A percentile compares a stretch with the other conserved stretches of the same genome.
These are phyloP conservation scores for Halcyon smyrnensis DNA, from an alignment of 2,797 vertebrate genomes.

Conservation along the genomic window DNA sequence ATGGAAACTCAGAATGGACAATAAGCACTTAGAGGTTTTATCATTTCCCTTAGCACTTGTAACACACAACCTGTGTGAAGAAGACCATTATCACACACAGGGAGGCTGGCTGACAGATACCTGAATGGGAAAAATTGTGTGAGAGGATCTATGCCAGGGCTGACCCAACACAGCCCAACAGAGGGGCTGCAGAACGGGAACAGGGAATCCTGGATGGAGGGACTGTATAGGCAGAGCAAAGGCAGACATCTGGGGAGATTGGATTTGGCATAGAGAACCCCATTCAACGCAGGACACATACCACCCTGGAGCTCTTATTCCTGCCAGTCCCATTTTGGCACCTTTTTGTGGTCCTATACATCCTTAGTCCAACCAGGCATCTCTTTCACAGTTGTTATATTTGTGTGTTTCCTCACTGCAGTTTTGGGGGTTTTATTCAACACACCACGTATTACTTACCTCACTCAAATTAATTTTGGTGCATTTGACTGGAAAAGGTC, in stretches of 20 bases:
- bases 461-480: constrained; percentile 11
- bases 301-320: background rate
- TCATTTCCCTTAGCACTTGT: constrained; percentile 20
- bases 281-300: fast-evolving
- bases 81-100: background rate
- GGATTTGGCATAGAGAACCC: background rate
- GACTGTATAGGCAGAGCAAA: background rate
- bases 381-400: background rate
- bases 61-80: background rate
- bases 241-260: background rate
- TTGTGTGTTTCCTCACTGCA: background rate
- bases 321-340: background rate
- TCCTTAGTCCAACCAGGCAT: background rate
- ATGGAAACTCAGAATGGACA: constrained; percentile 62
- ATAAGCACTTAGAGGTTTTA: constrained; percentile 30
- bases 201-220: background rate
- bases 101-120: background rate
- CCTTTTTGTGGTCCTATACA: background rate
- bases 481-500: constrained; percentile 60
- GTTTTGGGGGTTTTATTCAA: background rate
- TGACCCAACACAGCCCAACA: background rate
- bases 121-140: background rate
- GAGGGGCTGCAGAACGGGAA: background rate
- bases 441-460: background rate
- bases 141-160: background rate